A percentile compares a stretch with the other conserved stretches of the same genome.
These are phyloP conservation scores for Cettia cetti DNA, from an alignment of 2,113 vertebrate genomes.

Conservation along the genomic window DNA sequence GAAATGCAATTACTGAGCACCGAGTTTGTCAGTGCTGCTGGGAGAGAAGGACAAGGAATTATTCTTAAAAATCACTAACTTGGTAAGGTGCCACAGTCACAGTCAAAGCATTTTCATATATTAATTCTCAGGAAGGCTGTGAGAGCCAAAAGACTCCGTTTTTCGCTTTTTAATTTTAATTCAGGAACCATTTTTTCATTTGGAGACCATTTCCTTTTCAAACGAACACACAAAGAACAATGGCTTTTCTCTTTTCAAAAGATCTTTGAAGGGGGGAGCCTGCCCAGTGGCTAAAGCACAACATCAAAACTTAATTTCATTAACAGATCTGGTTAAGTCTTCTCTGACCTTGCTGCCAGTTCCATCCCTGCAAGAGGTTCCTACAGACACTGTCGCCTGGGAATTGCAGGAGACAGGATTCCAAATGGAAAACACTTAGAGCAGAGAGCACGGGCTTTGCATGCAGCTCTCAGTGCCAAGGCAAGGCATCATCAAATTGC, in stretches of 20 bases:
- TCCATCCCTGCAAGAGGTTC: not conserved
- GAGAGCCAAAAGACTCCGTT: not conserved
- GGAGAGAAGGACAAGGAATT: not conserved
- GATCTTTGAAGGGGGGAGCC: conserved; percentile 27
- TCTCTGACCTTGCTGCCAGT: not conserved
- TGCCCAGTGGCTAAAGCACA: conserved; percentile 35
- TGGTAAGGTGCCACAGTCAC: not conserved
- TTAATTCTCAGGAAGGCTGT: not conserved
- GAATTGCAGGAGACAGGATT: not conserved
- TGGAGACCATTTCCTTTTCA: conserved; percentile 61
- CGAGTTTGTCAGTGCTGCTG: not conserved
- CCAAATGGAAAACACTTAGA: not conserved
- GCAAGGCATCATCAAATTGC: not conserved
- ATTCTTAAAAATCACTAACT: not conserved
- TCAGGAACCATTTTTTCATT: conserved; percentile 47
- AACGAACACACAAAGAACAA: conserved; percentile 50
- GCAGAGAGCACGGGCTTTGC: not conserved
- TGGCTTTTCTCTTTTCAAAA: conserved; percentile 60
- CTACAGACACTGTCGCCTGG: not conserved
- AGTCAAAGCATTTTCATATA: not conserved
- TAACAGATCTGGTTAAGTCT: conserved; percentile 40
- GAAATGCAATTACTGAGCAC: conserved; percentile 3
- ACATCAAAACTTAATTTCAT: conserved; percentile 35
- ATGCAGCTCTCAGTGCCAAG: not conserved
- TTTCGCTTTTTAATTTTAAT: not conserved